phyloP scores from a whole-genome alignment of 2,113 vertebrate genomes.

The Dascyllus trimaculatus region DNA sequence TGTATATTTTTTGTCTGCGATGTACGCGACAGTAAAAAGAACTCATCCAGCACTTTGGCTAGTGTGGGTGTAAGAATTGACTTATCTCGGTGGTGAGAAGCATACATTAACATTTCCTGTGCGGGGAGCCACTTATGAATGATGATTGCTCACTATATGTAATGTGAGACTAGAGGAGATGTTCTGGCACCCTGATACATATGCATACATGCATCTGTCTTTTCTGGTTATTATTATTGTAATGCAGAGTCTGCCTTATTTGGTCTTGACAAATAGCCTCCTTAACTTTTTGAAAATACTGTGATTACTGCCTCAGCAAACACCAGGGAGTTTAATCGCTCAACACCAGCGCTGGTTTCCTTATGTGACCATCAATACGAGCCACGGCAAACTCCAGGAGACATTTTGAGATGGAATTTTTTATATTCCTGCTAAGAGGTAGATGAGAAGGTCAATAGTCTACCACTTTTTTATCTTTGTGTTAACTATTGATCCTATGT shows the following conservation, averaged over 20 bases:
- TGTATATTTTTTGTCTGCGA: slow-evolving; percentile 1
- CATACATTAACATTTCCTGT: slow-evolving; percentile 45
- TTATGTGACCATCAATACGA: background rate
- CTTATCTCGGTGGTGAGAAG: slow-evolving; percentile 21
- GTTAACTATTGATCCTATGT: background rate
- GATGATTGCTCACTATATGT: slow-evolving; percentile 13
- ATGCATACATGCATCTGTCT: background rate
- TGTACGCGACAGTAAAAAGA: background rate
- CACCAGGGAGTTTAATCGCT: too few relatives aligned
- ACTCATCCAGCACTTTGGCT: slow-evolving; percentile 9
- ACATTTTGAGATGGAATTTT: background rate
- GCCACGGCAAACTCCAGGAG: background rate
- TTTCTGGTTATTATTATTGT: background rate
- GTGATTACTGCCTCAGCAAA: background rate
- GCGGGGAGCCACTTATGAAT: slow-evolving; percentile 28
- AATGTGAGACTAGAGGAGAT: slow-evolving; percentile 3
- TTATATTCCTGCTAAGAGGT: background rate
- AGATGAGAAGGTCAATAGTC: background rate
- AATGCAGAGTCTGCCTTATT: background rate
- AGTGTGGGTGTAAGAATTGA: slow-evolving; percentile 35
- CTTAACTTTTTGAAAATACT: background rate
- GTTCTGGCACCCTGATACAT: background rate
- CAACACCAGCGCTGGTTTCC: too few relatives aligned
- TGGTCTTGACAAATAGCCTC: background rate
- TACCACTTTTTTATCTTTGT: background rate